A percentile compares a stretch with the other conserved stretches of the same genome.
phyloP scores from a whole-genome alignment of 2,797 vertebrate genomes.

The Orestias chungarensis region DNA sequence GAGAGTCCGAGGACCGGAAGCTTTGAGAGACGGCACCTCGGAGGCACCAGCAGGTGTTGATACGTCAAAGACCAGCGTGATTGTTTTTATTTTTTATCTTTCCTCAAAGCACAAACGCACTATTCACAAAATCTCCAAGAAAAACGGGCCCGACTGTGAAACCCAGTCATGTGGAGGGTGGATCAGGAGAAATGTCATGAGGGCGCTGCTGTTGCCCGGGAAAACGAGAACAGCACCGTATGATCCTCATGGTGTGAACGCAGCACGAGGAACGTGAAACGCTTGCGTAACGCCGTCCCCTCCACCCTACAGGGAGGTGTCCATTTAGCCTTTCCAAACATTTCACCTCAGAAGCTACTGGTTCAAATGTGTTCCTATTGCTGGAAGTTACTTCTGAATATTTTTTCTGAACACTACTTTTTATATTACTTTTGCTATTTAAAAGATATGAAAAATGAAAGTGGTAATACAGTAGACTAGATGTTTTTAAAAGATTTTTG shows the following conservation, averaged over 20 bases:
- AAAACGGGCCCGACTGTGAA: constrained; percentile 29
- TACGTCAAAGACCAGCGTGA: background rate
- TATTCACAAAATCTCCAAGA: constrained; percentile 19
- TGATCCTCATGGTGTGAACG: constrained; percentile 43
- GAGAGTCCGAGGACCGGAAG: constrained; percentile 15
- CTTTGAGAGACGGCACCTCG: constrained; percentile 1
- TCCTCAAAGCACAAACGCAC: background rate
- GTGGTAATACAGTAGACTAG: background rate
- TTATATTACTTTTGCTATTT: constrained; percentile 1
- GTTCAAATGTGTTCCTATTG: constrained; percentile 3
- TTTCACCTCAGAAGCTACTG: constrained; percentile 18
- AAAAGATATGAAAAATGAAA: constrained; percentile 12
- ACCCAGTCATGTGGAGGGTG: constrained; percentile 32
- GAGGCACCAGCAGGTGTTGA: background rate
- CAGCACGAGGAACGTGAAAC: constrained; percentile 24
- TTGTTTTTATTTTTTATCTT: too few species aligned
- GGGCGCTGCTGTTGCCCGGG: constrained; percentile 43
- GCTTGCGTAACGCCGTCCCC: constrained; percentile 17
- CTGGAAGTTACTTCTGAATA: constrained; percentile 9
- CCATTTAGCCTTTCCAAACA: constrained; percentile 27
- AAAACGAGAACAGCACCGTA: constrained; percentile 47
- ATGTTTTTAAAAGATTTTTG: background rate
- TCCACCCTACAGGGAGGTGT: constrained; percentile 19
- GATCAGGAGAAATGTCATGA: constrained; percentile 45
- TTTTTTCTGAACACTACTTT: too few species aligned